A percentile compares a stretch with the other conserved stretches of the same genome.
Evolutionary conservation across 2,797 vertebrate species (phyloP).

Genomic region (Coranthus polyacanthus): DNA sequence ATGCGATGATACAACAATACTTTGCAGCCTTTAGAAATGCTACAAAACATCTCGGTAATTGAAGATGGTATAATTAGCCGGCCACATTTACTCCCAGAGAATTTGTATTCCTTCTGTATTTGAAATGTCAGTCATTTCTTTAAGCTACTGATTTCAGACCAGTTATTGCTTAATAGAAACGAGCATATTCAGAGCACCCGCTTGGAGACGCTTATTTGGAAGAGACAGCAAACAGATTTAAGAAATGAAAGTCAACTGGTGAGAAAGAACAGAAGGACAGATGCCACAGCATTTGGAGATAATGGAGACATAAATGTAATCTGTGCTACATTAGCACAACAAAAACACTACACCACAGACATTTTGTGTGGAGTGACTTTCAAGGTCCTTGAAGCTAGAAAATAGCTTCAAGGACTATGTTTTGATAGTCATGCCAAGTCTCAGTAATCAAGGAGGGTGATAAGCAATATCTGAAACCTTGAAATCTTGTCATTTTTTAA

Average conservation of each 20-base stretch:
- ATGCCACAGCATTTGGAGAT: slow-evolving; percentile 27
- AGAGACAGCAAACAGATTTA: slow-evolving; percentile 46
- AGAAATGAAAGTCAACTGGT: slow-evolving; percentile 26
- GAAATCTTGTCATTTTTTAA: no score
- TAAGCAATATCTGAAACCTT: no score
- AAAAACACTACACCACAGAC: background rate
- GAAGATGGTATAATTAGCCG: slow-evolving; percentile 61
- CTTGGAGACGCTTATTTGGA: slow-evolving; percentile 30
- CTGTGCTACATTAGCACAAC: background rate
- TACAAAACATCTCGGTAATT: slow-evolving; percentile 46
- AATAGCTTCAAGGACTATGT: no score
- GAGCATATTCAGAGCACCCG: slow-evolving; percentile 34
- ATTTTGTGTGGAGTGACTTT: slow-evolving; percentile 4
- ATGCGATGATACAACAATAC: slow-evolving; percentile 47
- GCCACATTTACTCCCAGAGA: slow-evolving; percentile 29
- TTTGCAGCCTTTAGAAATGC: slow-evolving; percentile 46
- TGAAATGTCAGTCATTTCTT: slow-evolving; percentile 45
- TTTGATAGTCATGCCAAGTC: no score
- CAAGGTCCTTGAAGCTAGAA: background rate
- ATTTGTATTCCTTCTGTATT: slow-evolving; percentile 37
- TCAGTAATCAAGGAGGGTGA: no score
- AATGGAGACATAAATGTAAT: slow-evolving; percentile 23
- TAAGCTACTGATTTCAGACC: slow-evolving; percentile 48
- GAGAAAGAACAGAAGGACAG: slow-evolving; percentile 26
- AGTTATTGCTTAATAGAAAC: slow-evolving; percentile 24